Percentiles rank a stretch among this genome's conserved stretches.
Evolutionary conservation across 2,113 vertebrate genomes (phyloP).

Genomic region (Clarias batrachus): DNA sequence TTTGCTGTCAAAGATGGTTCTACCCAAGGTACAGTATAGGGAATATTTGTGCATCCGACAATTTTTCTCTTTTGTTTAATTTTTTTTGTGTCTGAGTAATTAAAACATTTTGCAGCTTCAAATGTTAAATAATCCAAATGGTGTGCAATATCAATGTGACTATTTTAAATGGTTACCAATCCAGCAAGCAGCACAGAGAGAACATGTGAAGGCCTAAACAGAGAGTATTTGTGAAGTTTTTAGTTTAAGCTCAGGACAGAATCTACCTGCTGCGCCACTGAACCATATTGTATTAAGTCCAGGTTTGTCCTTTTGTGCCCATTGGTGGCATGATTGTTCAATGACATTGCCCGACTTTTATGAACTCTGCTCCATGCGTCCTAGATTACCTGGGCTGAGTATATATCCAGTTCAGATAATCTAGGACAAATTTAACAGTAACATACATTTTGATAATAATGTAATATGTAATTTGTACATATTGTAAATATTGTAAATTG

Average conservation of each 20-base stretch:
- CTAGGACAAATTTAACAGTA: not conserved
- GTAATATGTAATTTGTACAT: too few relatives aligned
- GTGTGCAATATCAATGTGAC: not conserved
- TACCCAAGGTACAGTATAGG: too few relatives aligned
- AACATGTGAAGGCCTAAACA: not conserved
- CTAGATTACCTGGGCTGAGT: not conserved
- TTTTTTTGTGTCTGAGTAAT: not conserved
- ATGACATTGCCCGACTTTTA: not conserved
- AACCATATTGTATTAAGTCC: not conserved
- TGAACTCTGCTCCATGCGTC: not conserved
- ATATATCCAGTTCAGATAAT: not conserved
- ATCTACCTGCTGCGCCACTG: not conserved
- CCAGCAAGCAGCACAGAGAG: not conserved
- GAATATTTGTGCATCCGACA: not conserved
- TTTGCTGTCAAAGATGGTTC: not conserved
- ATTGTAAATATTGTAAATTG: not conserved
- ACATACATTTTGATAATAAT: not conserved
- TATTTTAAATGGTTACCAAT: not conserved
- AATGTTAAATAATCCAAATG: not conserved
- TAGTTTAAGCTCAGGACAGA: not conserved
- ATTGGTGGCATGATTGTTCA: not conserved
- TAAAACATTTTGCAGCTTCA: not conserved
- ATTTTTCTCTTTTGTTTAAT: not conserved
- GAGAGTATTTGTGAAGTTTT: not conserved
- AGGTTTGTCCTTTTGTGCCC: not conserved